Conservation (phyloP, 2,888 invertebrate genomes). For the Pollenia angustigena region DNA sequence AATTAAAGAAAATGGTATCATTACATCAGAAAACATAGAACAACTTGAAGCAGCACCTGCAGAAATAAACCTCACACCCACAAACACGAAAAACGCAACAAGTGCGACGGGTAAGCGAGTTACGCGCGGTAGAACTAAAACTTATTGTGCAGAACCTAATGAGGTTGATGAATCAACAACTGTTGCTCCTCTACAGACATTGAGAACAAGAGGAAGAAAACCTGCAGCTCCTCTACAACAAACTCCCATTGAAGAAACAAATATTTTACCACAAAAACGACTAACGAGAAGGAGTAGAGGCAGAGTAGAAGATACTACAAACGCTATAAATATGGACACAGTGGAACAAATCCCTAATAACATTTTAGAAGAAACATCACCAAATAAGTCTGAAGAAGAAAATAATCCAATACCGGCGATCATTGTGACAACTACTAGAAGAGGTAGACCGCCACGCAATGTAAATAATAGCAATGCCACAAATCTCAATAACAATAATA, state of each 20-base stretch:
- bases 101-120: constrained; percentile 58
- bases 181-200: constrained; percentile 56
- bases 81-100: constrained; percentile 74
- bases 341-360: constrained; percentile 39
- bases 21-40: constrained; percentile 25
- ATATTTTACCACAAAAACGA: constrained; percentile 66
- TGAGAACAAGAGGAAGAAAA: constrained; percentile 75
- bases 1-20: constrained; percentile 66
- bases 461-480: constrained; percentile 68
- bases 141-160: constrained; percentile 49
- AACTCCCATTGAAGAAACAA: constrained; percentile 57
- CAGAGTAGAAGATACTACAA: constrained; percentile 64
- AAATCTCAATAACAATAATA: constrained; percentile 79
- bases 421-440: constrained; percentile 75
- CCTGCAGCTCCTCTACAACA: constrained; percentile 56
- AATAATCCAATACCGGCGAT: constrained; percentile 51
- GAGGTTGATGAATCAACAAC: constrained; percentile 60
- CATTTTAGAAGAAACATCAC: constrained; percentile 74
- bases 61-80: constrained; percentile 63
- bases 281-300: constrained; percentile 73
- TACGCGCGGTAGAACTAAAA: constrained; percentile 52
- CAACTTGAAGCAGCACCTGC: constrained; percentile 10
- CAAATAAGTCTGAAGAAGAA: constrained; percentile 70
- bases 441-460: constrained; percentile 80
- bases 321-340: constrained; percentile 34